These are phyloP conservation scores for Megaptera novaeangliae DNA, from an alignment of 2,113 vertebrate genomes.

Conservation along the genomic window DNA sequence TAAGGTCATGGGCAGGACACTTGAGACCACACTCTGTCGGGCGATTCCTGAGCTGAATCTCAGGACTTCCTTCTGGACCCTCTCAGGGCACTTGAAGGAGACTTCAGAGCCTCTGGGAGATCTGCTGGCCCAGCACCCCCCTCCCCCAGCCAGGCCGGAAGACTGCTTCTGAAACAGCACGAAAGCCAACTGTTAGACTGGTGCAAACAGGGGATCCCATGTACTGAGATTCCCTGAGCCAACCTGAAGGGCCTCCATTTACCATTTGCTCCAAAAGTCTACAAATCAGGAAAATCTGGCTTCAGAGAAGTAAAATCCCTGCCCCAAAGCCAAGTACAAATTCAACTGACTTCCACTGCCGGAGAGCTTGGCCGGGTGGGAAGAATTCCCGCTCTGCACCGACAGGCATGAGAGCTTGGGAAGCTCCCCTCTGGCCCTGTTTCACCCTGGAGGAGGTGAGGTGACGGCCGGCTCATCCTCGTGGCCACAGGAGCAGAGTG, in stretches of 20 bases:
- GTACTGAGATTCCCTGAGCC: not conserved
- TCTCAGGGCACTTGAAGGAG: accelerated
- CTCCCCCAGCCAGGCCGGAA: not conserved
- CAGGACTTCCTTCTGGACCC: not conserved
- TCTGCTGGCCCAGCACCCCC: not conserved
- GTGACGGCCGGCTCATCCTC: not conserved
- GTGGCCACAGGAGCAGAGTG: accelerated
- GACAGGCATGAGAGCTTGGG: no score
- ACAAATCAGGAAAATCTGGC: not conserved
- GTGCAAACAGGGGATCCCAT: not conserved
- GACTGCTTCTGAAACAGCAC: not conserved
- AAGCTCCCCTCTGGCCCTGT: no score
- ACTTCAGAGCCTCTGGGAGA: not conserved
- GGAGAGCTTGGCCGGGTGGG: no score
- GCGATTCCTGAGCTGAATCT: not conserved
- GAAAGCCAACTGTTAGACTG: accelerated
- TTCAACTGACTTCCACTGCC: no score
- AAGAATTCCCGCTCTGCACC: not conserved
- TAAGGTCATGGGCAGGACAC: accelerated
- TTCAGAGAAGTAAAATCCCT: not conserved
- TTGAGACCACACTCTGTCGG: not conserved
- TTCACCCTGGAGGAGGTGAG: accelerated
- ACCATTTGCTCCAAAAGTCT: accelerated
- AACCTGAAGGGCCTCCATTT: accelerated
- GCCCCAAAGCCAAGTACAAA: not conserved